Base-by-base conservation (phyloP, 2,888 invertebrate genomes). In the Eudasyphora cyanicolor region DNA sequence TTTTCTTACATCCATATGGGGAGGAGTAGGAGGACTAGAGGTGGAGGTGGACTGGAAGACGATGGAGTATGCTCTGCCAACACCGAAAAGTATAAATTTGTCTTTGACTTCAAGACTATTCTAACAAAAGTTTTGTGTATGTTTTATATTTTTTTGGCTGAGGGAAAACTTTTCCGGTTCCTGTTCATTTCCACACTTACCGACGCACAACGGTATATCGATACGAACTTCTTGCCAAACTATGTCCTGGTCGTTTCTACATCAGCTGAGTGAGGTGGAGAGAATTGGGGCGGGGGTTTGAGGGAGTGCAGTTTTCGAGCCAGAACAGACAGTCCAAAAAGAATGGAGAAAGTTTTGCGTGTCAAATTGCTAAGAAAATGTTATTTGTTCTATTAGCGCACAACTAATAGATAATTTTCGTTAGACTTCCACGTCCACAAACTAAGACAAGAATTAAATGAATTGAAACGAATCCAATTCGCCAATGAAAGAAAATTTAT, bases 321-420 rank as follows among this genome's bases (percentile, higher is more conserved):
- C 54, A 57, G 24, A 0, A 27, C n/a, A n/a, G n/a, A n/a, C n/a
- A n/a, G n/a, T n/a, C n/a, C n/a, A n/a, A n/a, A n/a, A n/a, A n/a
- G n/a, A n/a, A n/a, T n/a, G n/a, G n/a, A n/a, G 17, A 82, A 78
- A 75, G 79, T 82, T n/a, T 79, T 79, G 71, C 54, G 67, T 76
- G 79, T 67, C 75, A 64, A 82, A 73, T 79, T 79, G 71, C 62
- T 10, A 57, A 51, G 67, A 76, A 75, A 75, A 62, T 78, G 42
- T 76, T 81, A 67, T 38, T 42, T 67, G 67, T 42, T 42, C 67
- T 24, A 42, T 67, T 67, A 38, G 64, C 10, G 35, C 17, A 64
- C 2, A 67, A 67, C 67, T 42, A 21, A 67, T 24, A 67, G 21
- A 67, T 67, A 42, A 42, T 67, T 42, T 42, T 57, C 21, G 17